Base-by-base conservation (phyloP, 2,888 invertebrate genomes). In the Acleris laterana region DNA sequence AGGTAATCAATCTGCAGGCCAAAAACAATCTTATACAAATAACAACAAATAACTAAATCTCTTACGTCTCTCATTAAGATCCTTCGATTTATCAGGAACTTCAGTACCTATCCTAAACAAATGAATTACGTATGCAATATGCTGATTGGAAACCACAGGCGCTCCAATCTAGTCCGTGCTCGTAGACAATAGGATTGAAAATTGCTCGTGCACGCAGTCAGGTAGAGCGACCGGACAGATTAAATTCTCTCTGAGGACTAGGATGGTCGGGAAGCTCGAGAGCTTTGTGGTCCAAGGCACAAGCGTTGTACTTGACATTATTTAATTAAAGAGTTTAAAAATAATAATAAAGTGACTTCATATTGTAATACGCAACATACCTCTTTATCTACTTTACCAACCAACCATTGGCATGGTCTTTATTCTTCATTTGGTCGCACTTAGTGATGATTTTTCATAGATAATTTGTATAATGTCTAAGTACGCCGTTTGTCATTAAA, bases 121-220 rank as follows among this genome's bases (percentile, higher is more conserved):
- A 64, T 53, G 17, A 49, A 50, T 64, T 64, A 64, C 49, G 59
- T 42, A 64, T 60, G 53, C 64, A 60, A 64, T 60, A 55, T 59
- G 53, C 42, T 60, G 64, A 64, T 64, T 59, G 64, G 52, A 53
- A 59, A 38, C 48, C 1, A n/a, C 3, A 1, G 25, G 5, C 53
- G 49, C 38, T 42, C 48, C 22, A 59, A 19, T 48, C 25, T 42
- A 25, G 25, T 11, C n/a, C 38, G 5, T 60, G 17, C 20, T n/a
- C 2, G 3, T 4, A 38, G 7, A 46, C 38, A 49, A 50, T 55
- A 60, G 53, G 49, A 49, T 28, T 44, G 53, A n/a, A 11, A 49
- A 28, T 64, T 25, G 55, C 53, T 32, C 58, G 53, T 52, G 38
- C 28, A 51, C 9, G 52, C 6, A 32, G n/a, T 52, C 57, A 58